Conservation (phyloP, 2,888 invertebrate genomes). For the Dexiosoma caninum region DNA sequence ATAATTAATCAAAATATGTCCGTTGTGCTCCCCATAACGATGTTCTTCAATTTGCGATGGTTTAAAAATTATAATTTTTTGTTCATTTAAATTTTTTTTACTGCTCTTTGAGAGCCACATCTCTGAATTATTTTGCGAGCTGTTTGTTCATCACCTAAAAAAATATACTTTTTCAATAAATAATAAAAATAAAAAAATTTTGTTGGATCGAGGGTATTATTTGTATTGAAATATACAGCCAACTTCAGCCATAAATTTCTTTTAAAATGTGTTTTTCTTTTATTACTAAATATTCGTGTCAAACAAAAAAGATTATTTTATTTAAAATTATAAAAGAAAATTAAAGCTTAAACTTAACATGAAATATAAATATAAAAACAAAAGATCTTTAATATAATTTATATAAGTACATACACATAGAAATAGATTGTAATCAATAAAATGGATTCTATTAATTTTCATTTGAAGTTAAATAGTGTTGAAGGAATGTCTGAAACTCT, state of each 20-base stretch:
- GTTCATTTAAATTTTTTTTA: no score
- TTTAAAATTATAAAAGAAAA: slow-evolving; percentile 30
- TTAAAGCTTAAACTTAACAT: slow-evolving; percentile 24
- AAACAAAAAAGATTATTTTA: not conserved
- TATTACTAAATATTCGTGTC: not conserved
- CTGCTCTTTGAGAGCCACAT: no score
- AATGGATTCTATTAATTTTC: slow-evolving; percentile 16
- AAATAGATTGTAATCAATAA: slow-evolving; percentile 6
- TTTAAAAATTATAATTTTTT: no score
- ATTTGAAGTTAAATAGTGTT: slow-evolving; percentile 21
- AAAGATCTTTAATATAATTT: not conserved
- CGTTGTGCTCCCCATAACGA: no score
- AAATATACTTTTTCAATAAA: no score
- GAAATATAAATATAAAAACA: slow-evolving; percentile 38
- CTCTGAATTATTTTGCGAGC: no score
- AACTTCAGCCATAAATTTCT: not conserved
- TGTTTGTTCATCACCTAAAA: no score
- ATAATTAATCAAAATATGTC: no score
- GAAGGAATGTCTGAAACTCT: slow-evolving; percentile 44
- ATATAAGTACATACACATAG: slow-evolving; percentile 49
- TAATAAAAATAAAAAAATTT: not conserved
- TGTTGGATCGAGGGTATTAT: not conserved
- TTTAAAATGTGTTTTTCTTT: not conserved
- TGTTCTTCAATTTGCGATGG: no score
- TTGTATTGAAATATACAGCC: slow-evolving; percentile 1